phyloP scores from a whole-genome alignment of 2,888 invertebrate genomes.

The Altica lythri region DNA sequence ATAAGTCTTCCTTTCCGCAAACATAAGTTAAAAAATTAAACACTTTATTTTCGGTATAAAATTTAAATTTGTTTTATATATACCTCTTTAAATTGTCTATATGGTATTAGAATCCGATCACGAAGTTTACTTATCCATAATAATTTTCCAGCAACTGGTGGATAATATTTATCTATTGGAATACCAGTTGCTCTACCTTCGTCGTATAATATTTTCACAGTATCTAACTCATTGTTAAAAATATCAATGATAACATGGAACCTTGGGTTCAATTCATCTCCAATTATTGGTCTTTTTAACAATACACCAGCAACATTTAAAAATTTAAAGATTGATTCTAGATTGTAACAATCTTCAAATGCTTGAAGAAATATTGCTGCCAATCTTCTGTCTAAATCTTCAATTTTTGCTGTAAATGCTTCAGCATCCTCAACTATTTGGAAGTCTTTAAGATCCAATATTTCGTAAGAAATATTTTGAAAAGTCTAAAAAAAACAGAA shows the following conservation, averaged over 20 bases:
- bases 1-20: no score
- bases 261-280: slow-evolving; percentile 70
- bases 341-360: slow-evolving; percentile 76
- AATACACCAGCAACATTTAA: slow-evolving; percentile 64
- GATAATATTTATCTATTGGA: slow-evolving; percentile 70
- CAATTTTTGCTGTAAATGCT: slow-evolving; percentile 65
- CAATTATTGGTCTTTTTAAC: slow-evolving; percentile 75
- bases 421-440: slow-evolving; percentile 69
- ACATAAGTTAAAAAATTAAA: no score
- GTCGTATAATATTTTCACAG: slow-evolving; percentile 67
- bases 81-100: slow-evolving; percentile 65
- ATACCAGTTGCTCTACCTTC: slow-evolving; percentile 61
- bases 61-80: no score
- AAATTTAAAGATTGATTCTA: slow-evolving; percentile 68
- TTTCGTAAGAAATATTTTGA: slow-evolving; percentile 70
- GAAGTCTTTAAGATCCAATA: slow-evolving; percentile 71
- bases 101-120: slow-evolving; percentile 63
- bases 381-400: slow-evolving; percentile 76
- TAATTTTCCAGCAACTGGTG: slow-evolving; percentile 72
- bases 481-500: no score
- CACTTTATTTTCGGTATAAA: no score
- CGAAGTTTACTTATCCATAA: slow-evolving; percentile 74
- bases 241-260: slow-evolving; percentile 67
- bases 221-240: slow-evolving; percentile 69
- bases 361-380: slow-evolving; percentile 81